Evolutionary conservation across 2,888 invertebrate species (phyloP), one percentile per base, ranked within the genome.

Genomic region (Anarsia innoxiella): DNA sequence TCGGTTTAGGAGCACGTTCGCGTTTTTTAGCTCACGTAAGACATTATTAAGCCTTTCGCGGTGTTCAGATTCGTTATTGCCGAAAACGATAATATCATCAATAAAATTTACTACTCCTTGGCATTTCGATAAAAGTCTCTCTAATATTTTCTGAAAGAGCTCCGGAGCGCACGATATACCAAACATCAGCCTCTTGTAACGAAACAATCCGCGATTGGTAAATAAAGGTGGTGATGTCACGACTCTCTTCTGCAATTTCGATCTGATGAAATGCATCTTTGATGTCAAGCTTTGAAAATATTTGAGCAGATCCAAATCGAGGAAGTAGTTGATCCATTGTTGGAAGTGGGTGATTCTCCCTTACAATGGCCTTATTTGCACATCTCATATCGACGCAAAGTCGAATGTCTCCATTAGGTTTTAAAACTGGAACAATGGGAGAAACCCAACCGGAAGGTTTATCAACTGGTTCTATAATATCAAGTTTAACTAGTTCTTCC

Each of bases 151-250:
- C 48, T 56, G 52, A 27, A 55, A 58, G 0, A 42, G 3, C 31
- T 54, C 79, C 0, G 69, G 64, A 3, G 80, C 80, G 33, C 67
- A 68, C n/a, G n/a, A n/a, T n/a, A n/a, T n/a, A n/a, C n/a, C n/a
- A n/a, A n/a, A n/a, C n/a, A n/a, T n/a, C n/a, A n/a, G 10, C n/a
- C 25, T 5, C 25, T 25, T 25, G n/a, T 25, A 25, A 9, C 25
- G 25, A 25, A 25, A 25, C n/a, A 25, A 25, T 2, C 25, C 25
- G 3, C 10, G 6, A 9, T n/a, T 25, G 2, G 25, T 25, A n/a
- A n/a, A 25, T 25, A n/a, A 25, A 25, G 10, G 65, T 67, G 25
- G 70, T 71, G 9, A 70, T 56, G 12, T 45, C 42, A 37, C 60
- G 41, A 1, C 59, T 64, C 6, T 56, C 45, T 1, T 28, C 34